These are phyloP conservation scores for Himalopsyche phryganea DNA, from an alignment of 1,140 invertebrate species.

Conservation along the genomic window DNA sequence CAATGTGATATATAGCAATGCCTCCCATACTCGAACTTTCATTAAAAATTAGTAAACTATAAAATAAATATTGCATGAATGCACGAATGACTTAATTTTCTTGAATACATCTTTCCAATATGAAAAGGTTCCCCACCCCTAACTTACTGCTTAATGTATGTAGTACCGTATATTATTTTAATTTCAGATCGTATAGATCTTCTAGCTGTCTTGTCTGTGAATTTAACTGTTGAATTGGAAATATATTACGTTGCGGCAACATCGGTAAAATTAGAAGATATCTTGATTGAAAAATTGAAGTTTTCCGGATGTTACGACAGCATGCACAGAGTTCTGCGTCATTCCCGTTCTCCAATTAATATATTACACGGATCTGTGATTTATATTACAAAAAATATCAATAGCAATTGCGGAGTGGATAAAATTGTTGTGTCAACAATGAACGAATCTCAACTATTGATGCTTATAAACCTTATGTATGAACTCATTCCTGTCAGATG, in stretches of 20 bases:
- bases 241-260: conserved; percentile 5
- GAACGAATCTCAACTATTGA: conserved; percentile 17
- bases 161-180: not conserved
- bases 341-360: conserved; percentile 16
- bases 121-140: no score
- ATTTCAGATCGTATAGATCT: conserved; percentile 15
- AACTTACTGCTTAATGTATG: no score
- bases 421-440: conserved; percentile 7
- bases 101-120: no score
- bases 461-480: conserved; percentile 25
- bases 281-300: conserved; percentile 14
- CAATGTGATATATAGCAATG: no score
- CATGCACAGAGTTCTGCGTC: conserved; percentile 8
- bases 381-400: not conserved
- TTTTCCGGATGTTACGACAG: conserved; percentile 1
- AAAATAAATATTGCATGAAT: no score
- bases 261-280: not conserved
- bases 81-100: no score
- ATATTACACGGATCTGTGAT: conserved; percentile 13
- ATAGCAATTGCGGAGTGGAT: not conserved
- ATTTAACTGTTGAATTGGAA: conserved; percentile 10
- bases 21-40: no score
- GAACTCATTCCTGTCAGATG: conserved; percentile 15
- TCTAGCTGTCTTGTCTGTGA: conserved; percentile 11
- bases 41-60: no score